A percentile compares a stretch with the other conserved stretches of the same genome.
Evolutionary conservation across 1,140 invertebrate genomes (phyloP).

Genomic region (Forficula auricularia): DNA sequence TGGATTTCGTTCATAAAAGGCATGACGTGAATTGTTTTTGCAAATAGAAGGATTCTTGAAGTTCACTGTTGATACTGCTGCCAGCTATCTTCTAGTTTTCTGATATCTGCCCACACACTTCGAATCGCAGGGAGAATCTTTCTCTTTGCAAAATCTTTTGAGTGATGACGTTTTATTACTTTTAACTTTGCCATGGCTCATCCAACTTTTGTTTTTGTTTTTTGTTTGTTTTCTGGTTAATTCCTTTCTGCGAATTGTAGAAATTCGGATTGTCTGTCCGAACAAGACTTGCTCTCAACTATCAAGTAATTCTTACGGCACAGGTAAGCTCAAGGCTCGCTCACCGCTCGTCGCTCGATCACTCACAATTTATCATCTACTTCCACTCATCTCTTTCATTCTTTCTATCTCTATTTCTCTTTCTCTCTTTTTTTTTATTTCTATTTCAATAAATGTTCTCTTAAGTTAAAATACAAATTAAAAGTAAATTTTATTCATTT

Average conservation of each 20-base stretch:
- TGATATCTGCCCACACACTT: neutral
- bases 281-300: conserved; percentile 50
- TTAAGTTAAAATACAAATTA: no score
- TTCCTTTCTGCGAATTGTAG: conserved; percentile 24
- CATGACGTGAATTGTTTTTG: no score
- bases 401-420: neutral
- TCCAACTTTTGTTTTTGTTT: conserved; percentile 10
- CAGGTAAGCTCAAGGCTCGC: conserved; percentile 33
- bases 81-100: no score
- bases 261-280: conserved; percentile 50
- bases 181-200: conserved; percentile 13
- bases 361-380: conserved; percentile 14
- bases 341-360: neutral
- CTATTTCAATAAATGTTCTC: neutral
- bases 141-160: neutral
- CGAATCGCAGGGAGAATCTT: neutral
- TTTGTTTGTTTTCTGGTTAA: conserved; percentile 9
- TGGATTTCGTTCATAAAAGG: no score
- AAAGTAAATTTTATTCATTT: no score
- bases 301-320: conserved; percentile 46
- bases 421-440: no score
- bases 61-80: no score
- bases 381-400: neutral
- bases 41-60: no score
- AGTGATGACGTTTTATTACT: neutral